phyloP scores from a whole-genome alignment of 2,797 vertebrate species.

The Sebastes nivosus region DNA sequence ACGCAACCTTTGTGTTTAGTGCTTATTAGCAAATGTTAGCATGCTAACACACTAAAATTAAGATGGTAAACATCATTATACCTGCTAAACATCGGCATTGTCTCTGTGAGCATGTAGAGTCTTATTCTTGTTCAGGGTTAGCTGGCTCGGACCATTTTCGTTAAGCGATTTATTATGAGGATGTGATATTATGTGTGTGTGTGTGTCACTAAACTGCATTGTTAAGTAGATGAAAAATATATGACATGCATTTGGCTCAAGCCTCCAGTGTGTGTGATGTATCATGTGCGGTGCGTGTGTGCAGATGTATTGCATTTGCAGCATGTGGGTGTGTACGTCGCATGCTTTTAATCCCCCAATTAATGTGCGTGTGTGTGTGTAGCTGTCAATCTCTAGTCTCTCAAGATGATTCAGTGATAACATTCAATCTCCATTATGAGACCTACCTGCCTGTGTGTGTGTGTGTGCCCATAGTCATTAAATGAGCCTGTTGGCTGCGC shows the following conservation, averaged over 20 bases:
- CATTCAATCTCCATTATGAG: conserved; percentile 21
- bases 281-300: neutral
- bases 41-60: neutral
- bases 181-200: fast-evolving
- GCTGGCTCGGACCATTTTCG: too few relatives aligned
- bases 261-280: neutral
- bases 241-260: neutral
- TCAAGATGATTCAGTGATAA: conserved; percentile 4
- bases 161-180: too few relatives aligned
- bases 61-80: neutral
- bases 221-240: neutral
- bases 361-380: neutral
- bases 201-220: neutral
- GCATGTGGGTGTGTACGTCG: neutral
- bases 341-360: neutral
- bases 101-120: neutral
- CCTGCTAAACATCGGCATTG: neutral
- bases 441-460: neutral
- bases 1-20: neutral
- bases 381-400: conserved; percentile 7
- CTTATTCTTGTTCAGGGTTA: neutral
- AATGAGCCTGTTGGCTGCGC: conserved; percentile 46
- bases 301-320: neutral
- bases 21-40: neutral
- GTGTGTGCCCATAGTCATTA: conserved; percentile 27